A percentile compares a stretch with the other conserved stretches of the same genome.
Conservation (phyloP, 2,797 vertebrate species). For the Coccyzus lansbergi region DNA sequence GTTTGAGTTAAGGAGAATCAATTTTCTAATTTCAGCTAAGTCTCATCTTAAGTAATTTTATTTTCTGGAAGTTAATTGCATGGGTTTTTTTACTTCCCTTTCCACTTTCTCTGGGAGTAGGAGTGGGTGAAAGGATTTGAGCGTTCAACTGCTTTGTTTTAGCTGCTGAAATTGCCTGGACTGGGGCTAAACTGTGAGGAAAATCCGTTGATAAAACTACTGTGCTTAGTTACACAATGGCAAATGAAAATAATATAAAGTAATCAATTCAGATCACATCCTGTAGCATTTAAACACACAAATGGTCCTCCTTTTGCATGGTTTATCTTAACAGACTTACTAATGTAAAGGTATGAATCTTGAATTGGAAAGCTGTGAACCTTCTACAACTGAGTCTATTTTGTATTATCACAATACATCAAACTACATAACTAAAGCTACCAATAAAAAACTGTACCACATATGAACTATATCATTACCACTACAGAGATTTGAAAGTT, state of each 20-base stretch:
- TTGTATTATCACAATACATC: neutral
- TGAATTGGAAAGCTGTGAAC: neutral
- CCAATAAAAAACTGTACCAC: neutral
- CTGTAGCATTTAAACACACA: neutral
- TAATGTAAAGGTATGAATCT: neutral
- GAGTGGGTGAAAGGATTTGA: too few relatives aligned
- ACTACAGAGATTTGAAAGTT: accelerated
- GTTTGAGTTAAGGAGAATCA: too few relatives aligned
- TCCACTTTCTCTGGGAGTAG: too few relatives aligned
- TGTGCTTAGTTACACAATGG: neutral
- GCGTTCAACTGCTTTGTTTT: too few relatives aligned
- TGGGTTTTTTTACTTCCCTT: too few relatives aligned
- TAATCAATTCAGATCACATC: neutral
- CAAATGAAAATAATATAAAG: neutral
- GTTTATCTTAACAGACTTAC: neutral
- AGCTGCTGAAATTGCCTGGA: too few relatives aligned
- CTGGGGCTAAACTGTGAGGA: too few relatives aligned
- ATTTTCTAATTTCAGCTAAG: too few relatives aligned
- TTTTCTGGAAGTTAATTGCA: too few relatives aligned
- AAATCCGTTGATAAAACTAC: neutral
- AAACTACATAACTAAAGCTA: neutral
- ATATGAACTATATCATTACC: too few relatives aligned
- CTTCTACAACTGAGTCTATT: neutral
- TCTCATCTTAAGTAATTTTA: too few relatives aligned
- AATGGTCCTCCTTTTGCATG: neutral